Conservation (phyloP, 2,888 invertebrate species). For the Aphodius sticticus region DNA sequence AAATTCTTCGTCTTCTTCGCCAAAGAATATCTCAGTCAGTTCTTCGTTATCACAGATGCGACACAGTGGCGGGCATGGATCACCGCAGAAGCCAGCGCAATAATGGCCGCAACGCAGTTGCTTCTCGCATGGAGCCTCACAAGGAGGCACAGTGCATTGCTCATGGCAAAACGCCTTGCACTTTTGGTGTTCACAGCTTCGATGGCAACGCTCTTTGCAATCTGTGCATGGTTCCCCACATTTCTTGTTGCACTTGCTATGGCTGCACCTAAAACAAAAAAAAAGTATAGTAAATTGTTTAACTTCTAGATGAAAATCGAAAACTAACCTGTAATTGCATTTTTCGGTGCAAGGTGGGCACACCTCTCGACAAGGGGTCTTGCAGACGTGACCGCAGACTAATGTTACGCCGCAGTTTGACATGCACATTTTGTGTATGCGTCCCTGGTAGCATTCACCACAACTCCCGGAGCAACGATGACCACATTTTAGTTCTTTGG, state of each 20-base stretch:
- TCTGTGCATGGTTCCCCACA: constrained; percentile 59
- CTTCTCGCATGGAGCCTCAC: constrained; percentile 58
- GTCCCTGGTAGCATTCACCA: constrained; percentile 65
- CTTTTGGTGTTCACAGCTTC: constrained; percentile 61
- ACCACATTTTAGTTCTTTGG: constrained; percentile 58
- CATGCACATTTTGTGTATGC: constrained; percentile 67
- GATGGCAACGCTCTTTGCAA: constrained; percentile 53
- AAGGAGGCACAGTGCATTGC: constrained; percentile 61
- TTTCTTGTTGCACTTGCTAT: constrained; percentile 62
- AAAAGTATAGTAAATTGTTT: constrained; percentile 10
- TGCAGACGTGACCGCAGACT: constrained; percentile 71
- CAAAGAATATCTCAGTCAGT: constrained; percentile 60
- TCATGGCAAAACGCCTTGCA: constrained; percentile 63
- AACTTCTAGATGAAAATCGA: too few species aligned
- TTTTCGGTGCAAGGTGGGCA: constrained; percentile 53
- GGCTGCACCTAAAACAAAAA: constrained; percentile 56
- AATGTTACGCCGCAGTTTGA: constrained; percentile 65
- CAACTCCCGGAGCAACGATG: constrained; percentile 67
- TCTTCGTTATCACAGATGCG: constrained; percentile 64
- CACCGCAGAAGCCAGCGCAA: constrained; percentile 79
- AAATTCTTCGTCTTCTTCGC: constrained; percentile 63
- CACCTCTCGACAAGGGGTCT: constrained; percentile 64
- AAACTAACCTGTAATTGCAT: constrained; percentile 21
- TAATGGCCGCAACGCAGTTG: constrained; percentile 65
- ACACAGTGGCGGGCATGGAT: constrained; percentile 71